These are phyloP conservation scores for Brachionus asplanchnoidis DNA, from an alignment of 1,140 invertebrate genomes.

Conservation along the genomic window DNA sequence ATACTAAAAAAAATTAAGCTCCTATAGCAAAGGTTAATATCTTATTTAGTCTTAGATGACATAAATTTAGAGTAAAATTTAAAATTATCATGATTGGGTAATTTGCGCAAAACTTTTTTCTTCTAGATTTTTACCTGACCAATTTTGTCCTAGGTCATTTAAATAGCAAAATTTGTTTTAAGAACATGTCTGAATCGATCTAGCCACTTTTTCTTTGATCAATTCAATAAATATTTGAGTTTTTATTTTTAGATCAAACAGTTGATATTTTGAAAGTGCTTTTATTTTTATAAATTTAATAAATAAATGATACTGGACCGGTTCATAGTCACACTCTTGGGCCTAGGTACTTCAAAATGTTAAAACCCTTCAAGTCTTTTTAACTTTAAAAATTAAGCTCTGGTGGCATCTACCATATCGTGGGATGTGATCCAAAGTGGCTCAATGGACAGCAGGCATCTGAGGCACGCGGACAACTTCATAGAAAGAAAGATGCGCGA, in stretches of 20 bases:
- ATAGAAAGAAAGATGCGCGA: not conserved
- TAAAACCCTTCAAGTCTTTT: not conserved
- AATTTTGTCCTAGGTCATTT: not conserved
- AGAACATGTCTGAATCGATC: not conserved
- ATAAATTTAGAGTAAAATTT: not conserved
- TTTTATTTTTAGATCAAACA: not conserved
- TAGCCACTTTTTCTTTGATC: not conserved
- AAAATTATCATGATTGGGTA: not conserved
- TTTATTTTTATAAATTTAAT: not conserved
- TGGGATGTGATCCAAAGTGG: not conserved
- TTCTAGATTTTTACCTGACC: not conserved
- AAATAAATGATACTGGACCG: not conserved
- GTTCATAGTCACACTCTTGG: not conserved
- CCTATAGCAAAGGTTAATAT: not conserved
- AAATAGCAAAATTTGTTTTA: not conserved
- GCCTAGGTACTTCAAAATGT: not conserved
- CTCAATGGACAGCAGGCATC: not conserved
- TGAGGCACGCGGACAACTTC: not conserved
- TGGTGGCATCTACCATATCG: not conserved
- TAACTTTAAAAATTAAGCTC: not conserved
- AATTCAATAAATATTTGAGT: slow-evolving; percentile 1
- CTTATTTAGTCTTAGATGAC: slow-evolving; percentile 1
- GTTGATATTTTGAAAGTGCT: not conserved
- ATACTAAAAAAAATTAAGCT: not conserved
- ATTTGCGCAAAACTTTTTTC: not conserved